Conservation (phyloP, 2,888 invertebrate genomes). For the Drosophila formosana region DNA sequence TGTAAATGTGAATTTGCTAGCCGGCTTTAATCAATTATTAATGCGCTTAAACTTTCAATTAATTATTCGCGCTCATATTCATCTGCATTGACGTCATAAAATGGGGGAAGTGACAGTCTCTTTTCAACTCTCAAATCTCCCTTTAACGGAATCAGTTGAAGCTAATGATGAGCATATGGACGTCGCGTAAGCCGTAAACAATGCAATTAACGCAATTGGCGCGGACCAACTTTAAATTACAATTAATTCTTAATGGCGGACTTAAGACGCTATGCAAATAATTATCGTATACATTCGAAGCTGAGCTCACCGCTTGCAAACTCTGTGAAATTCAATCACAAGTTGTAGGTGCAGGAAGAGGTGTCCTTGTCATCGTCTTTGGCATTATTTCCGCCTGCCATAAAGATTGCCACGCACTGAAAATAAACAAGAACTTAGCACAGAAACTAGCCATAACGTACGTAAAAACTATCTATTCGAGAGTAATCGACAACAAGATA, state of each 20-base stretch:
- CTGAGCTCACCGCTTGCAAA: conserved; percentile 50
- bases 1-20: background rate
- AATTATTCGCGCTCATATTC: conserved; percentile 11
- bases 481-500: too few species aligned
- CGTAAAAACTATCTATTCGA: too few species aligned
- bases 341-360: conserved; percentile 1
- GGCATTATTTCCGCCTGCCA: conserved; percentile 64
- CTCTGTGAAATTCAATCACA: conserved; percentile 33
- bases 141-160: background rate
- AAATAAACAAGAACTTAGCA: conserved; percentile 21
- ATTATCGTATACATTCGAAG: conserved; percentile 51
- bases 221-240: conserved; percentile 58
- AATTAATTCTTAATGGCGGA: conserved; percentile 69
- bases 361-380: conserved; percentile 6
- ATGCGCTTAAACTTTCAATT: background rate
- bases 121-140: background rate
- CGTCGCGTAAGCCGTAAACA: conserved; percentile 43
- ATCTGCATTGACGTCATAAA: conserved; percentile 14
- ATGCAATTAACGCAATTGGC: conserved; percentile 47
- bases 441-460: background rate
- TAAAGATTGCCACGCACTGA: conserved; percentile 68
- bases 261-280: conserved; percentile 48
- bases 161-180: conserved; percentile 55
- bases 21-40: conserved; percentile 10
- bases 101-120: too few species aligned